A percentile compares a stretch with the other conserved stretches of the same genome.
Conservation (phyloP, 2,888 invertebrate species). For the Sipha maydis region DNA sequence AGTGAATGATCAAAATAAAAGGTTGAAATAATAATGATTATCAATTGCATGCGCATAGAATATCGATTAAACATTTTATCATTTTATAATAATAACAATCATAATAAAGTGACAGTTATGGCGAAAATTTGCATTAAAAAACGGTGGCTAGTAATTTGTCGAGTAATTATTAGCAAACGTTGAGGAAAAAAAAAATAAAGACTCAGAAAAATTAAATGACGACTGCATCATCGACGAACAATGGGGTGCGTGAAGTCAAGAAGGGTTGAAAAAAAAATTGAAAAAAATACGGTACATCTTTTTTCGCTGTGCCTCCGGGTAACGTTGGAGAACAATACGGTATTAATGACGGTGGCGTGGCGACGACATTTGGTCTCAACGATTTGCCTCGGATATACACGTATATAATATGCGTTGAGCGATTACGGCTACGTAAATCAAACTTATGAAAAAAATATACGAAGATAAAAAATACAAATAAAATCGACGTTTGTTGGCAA, state of each 20-base stretch:
- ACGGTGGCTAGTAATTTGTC: conserved; percentile 13
- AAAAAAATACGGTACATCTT: conserved; percentile 8
- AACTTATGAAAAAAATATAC: not conserved
- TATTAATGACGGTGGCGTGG: conserved; percentile 26
- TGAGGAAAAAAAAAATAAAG: not conserved
- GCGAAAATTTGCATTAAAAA: not conserved
- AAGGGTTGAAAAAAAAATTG: not conserved
- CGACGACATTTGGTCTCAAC: not conserved
- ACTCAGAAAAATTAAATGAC: conserved; percentile 13
- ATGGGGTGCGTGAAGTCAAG: not conserved
- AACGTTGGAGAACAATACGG: conserved; percentile 19
- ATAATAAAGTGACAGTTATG: not conserved
- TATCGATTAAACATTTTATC: too few relatives aligned
- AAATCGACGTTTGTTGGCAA: not conserved
- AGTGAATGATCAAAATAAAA: too few relatives aligned
- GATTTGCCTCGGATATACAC: not conserved
- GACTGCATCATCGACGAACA: conserved; percentile 9
- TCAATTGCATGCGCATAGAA: not conserved
- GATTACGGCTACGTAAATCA: not conserved
- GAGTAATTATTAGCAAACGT: conserved; percentile 11
- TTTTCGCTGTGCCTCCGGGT: not conserved
- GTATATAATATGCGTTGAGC: not conserved
- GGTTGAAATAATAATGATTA: too few relatives aligned
- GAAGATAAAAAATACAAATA: not conserved
- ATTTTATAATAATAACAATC: too few relatives aligned